These are phyloP conservation scores for Teleogryllus oceanicus DNA, from an alignment of 2,888 invertebrate species.

Conservation along the genomic window DNA sequence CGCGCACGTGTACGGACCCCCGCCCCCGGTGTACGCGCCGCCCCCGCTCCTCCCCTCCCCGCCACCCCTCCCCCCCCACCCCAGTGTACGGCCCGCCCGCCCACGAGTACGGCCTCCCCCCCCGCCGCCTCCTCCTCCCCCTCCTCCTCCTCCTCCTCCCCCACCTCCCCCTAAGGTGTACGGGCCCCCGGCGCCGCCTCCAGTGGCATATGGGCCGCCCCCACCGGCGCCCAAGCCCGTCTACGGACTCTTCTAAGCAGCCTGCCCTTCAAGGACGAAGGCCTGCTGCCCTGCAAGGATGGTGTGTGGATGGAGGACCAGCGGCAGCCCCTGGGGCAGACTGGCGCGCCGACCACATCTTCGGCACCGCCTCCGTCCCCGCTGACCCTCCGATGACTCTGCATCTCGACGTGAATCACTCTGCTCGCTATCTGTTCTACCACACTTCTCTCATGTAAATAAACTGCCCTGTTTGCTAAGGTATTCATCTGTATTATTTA, in stretches of 20 bases:
- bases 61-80: constrained; percentile 18
- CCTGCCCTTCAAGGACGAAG: neutral
- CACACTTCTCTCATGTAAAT: no score
- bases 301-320: no score
- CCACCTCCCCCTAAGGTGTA: neutral
- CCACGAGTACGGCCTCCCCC: constrained; percentile 24
- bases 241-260: neutral
- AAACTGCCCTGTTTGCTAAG: no score
- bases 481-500: no score
- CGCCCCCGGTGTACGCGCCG: constrained; percentile 20
- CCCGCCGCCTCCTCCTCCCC: constrained; percentile 23
- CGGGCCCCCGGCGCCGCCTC: neutral
- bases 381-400: no score
- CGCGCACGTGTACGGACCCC: constrained; percentile 22
- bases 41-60: neutral
- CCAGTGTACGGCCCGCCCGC: constrained; percentile 24
- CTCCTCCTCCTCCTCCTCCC: neutral
- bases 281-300: no score
- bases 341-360: no score
- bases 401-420: no score
- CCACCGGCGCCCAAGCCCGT: constrained; percentile 18
- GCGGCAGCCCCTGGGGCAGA: no score
- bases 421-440: no score
- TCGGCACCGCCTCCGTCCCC: no score
- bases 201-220: neutral